phyloP scores from a whole-genome alignment of 2,888 invertebrate species.

The Caenorhabditis wallacei region DNA sequence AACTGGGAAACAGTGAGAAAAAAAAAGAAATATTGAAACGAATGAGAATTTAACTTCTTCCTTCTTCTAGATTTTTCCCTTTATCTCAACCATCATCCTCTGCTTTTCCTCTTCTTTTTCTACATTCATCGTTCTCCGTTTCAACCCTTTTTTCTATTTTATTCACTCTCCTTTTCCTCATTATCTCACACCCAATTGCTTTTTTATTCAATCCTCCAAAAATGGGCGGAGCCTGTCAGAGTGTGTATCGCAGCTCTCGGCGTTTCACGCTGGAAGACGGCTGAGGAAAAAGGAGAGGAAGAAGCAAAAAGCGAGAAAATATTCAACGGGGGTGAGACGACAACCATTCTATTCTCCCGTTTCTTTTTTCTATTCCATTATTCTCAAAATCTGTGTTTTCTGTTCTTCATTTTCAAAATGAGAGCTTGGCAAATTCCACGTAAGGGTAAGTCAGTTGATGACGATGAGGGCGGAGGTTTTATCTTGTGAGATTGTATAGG shows the following conservation, averaged over 20 bases:
- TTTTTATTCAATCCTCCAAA: conserved; percentile 57
- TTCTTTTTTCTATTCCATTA: conserved; percentile 3
- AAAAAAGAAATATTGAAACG: conserved; percentile 3
- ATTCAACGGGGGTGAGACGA: conserved; percentile 20
- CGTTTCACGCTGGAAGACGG: conserved; percentile 33
- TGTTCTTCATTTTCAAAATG: conserved; percentile 37
- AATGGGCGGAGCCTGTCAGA: conserved; percentile 38
- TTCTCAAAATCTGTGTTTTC: conserved; percentile 12
- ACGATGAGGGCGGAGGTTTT: conserved; percentile 7
- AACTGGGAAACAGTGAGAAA: background rate
- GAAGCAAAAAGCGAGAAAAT: conserved; percentile 51
- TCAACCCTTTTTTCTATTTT: conserved; percentile 13
- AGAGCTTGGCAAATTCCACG: conserved; percentile 57
- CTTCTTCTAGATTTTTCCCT: conserved; percentile 20
- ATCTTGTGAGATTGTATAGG: conserved; percentile 3
- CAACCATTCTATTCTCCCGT: background rate
- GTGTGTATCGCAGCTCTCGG: conserved; percentile 21
- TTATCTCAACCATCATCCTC: conserved; percentile 33
- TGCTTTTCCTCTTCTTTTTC: background rate
- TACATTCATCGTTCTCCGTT: conserved; percentile 3
- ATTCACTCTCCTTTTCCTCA: conserved; percentile 37
- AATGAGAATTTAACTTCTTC: no score
- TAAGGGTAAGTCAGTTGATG: conserved; percentile 55
- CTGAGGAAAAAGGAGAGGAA: conserved; percentile 20
- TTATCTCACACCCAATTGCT: conserved; percentile 60